phyloP scores from a whole-genome alignment of 1,140 invertebrate species.

The Heliconius melpomene region DNA sequence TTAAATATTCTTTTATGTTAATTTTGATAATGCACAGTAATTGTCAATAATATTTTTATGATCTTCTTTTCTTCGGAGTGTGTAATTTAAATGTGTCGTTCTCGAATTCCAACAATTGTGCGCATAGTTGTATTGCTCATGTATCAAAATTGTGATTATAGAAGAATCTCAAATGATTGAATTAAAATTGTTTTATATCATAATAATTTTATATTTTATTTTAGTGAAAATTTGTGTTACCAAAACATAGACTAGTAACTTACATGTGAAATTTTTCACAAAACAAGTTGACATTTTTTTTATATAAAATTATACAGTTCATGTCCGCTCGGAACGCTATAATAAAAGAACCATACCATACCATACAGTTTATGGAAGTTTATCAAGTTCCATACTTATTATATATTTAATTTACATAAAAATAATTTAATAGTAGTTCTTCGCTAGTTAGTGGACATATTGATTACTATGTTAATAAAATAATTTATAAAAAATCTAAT shows the following conservation, averaged over 20 bases:
- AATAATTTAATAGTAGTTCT: neutral
- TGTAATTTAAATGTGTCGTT: neutral
- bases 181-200: neutral
- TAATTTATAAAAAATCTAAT: neutral
- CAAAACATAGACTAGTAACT: neutral
- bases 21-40: neutral
- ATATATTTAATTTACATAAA: neutral
- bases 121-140: neutral
- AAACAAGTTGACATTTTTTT: neutral
- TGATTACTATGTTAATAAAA: neutral
- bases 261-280: too few relatives aligned
- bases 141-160: slow-evolving; percentile 2
- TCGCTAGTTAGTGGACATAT: neutral
- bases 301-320: too few relatives aligned
- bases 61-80: neutral
- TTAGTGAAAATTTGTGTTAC: neutral
- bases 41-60: slow-evolving; percentile 3
- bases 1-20: neutral
- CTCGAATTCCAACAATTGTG: neutral
- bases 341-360: too few relatives aligned
- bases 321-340: too few relatives aligned
- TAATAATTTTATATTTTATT: neutral
- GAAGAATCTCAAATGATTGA: neutral
- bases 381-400: neutral
- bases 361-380: too few relatives aligned